Percentiles rank a stretch among this genome's conserved stretches.
These are phyloP conservation scores for Netelia virgata DNA, from an alignment of 2,888 invertebrate species.

Conservation along the genomic window DNA sequence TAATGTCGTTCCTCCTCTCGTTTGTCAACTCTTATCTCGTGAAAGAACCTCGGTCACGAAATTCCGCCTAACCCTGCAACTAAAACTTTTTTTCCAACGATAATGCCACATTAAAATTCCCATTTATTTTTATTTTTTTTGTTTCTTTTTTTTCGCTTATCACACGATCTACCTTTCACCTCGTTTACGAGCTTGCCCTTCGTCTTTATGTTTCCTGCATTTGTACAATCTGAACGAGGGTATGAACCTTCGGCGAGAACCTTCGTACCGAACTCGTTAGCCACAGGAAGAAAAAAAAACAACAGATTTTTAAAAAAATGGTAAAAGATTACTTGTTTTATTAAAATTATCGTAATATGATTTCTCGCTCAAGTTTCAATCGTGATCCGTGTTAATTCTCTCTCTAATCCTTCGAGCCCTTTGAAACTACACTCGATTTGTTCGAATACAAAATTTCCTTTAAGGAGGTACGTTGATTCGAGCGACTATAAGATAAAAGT, in stretches of 20 bases:
- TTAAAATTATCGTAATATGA: no score
- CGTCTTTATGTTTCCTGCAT: neutral
- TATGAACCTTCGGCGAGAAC: neutral
- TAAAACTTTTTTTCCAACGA: neutral
- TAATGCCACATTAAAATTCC: neutral
- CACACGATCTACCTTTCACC: neutral
- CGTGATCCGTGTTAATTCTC: no score
- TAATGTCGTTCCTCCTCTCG: constrained; percentile 1
- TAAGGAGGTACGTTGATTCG: no score
- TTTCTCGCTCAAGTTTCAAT: no score
- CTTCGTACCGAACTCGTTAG: neutral
- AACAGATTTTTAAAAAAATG: no score
- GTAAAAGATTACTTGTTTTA: no score
- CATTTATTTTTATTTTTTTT: no score
- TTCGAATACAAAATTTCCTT: no score
- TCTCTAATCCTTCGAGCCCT: no score
- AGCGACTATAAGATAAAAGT: no score
- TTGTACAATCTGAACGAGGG: neutral
- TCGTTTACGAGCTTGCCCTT: neutral
- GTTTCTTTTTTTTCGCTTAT: neutral
- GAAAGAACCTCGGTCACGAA: neutral
- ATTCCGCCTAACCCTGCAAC: neutral
- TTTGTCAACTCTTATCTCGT: neutral
- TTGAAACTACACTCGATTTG: no score
- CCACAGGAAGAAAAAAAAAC: no score